Evolutionary conservation across 1,140 invertebrate species (phyloP).

Genomic region (Papilio dardanus): DNA sequence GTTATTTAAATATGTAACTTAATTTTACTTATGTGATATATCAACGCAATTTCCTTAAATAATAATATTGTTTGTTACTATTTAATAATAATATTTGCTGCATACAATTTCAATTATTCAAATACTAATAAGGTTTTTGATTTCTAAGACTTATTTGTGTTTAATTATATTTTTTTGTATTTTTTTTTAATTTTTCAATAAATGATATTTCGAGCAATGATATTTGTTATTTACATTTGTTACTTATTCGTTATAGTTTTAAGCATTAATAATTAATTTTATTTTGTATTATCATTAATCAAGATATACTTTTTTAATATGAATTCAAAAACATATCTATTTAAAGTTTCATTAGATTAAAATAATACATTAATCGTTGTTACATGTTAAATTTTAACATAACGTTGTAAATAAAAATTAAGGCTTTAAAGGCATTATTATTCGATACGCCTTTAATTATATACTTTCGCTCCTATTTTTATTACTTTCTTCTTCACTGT

Average conservation of each 20-base stretch:
- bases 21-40: not conserved
- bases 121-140: not conserved
- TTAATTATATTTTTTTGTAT: not conserved
- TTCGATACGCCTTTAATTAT: constrained; percentile 51
- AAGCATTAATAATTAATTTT: not conserved
- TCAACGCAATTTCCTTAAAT: not conserved
- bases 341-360: constrained; percentile 65
- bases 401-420: constrained; percentile 64
- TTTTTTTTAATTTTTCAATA: not conserved
- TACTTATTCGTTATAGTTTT: not conserved
- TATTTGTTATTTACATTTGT: not conserved
- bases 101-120: not conserved
- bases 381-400: constrained; percentile 64
- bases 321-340: constrained; percentile 76
- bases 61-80: not conserved
- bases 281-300: not conserved
- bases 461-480: constrained; percentile 62
- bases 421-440: constrained; percentile 44
- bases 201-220: not conserved
- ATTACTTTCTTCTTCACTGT: constrained; percentile 71
- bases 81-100: not conserved
- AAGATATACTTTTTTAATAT: constrained; percentile 42
- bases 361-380: constrained; percentile 61
- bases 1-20: not conserved
- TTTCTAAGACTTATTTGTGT: not conserved